Evolutionary conservation across 2,797 vertebrate genomes (phyloP), one percentile per base, ranked within the genome.

Genomic region (Novumbra hubbsi): DNA sequence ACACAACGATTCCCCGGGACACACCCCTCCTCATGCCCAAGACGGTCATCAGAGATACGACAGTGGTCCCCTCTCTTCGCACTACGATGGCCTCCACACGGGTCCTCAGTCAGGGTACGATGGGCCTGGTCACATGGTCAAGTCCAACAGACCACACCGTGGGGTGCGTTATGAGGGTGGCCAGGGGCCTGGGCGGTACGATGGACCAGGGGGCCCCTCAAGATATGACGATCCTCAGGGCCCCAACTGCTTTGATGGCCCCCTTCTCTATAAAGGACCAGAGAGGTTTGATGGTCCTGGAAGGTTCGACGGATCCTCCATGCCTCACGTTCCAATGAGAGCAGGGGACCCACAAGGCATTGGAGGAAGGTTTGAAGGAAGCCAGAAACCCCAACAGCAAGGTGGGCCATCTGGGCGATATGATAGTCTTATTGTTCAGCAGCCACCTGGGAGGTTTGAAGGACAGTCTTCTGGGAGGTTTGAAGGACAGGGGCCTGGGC

Each of bases 241-340:
- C 4, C 92, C 87, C 0, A 76, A 93, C 12, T 92, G 94, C 62
- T 97, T 96, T 81, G 95, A 97, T 12, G 94, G 93, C 3, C 90
- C 91, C 0, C 88, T 87, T 32, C 90, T 89, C 73, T 92, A 93
- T 62, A 90, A 85, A 7, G 94, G 92, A 4, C 92, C 87, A 0
- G 77, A 93, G 12, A 92, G 94, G 64, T 97, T 96, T 80, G 96
- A 96, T 0, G 91, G 91, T 45, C 89, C 93, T 0, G 76, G 71
- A 5, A 78, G 83, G 50, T 89, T 78, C 41, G 93, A 94, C 60
- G 92, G 92, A 60, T 91, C 94, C n/a, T 88, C 90, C 75, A 87
- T 94, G 72, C 1, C 84, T 50, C 88, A 88, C 70, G 94, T 91
- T 68, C 92, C 88, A 17, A 84, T 93, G 74, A 92, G 94, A 78